Evolutionary conservation across 64 coral and sea anemone species (phyloP), one percentile per base, ranked within the genome.

Genomic region (Stylophora pistillata): DNA sequence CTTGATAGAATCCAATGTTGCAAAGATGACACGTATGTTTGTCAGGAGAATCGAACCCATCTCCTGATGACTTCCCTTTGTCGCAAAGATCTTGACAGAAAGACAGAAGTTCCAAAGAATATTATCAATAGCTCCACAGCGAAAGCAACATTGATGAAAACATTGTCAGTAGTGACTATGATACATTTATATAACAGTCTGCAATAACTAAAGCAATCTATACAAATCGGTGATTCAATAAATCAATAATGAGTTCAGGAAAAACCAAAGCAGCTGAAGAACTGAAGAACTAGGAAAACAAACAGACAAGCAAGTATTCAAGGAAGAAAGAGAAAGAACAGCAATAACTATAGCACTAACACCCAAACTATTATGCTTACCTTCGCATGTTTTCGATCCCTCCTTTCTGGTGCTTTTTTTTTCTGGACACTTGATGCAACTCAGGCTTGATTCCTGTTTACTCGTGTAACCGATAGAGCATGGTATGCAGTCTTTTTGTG

Each of bases 31-130:
- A 91, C 32, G 17, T 71, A 20, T 75, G 55, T 31, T 80, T 53
- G 21, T 91, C 73, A 34, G 71, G 71, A 16, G 25, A 15, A 30
- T 91, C 56, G 68, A 91, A 91, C 4, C 89, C 89, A 85, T 91
- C 79, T 18, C 37, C 47, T 23, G 89, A 91, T 26, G 31, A 85
- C 17, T 47, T 16, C 9, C 89, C 89, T 74, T 80, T 72, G 3
- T 76, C 41, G 17, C 89, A 91, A 32, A 70, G 72, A 76, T 84
- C 89, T 91, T 21, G 5, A 53, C 74, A 21, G 23, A 21, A 15
- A 57, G 27, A 31, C 34, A 54, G 4, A 80, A 28, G 26, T 54
- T 80, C 14, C 37, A 47, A 47, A 7, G 3, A 47, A 47, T 7
- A 47, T 47, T 47, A 47, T 47, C 3, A 47, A 47, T 47, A 47